These are phyloP conservation scores for Sussaba pulchella DNA, from an alignment of 2,888 invertebrate genomes.

Conservation along the genomic window DNA sequence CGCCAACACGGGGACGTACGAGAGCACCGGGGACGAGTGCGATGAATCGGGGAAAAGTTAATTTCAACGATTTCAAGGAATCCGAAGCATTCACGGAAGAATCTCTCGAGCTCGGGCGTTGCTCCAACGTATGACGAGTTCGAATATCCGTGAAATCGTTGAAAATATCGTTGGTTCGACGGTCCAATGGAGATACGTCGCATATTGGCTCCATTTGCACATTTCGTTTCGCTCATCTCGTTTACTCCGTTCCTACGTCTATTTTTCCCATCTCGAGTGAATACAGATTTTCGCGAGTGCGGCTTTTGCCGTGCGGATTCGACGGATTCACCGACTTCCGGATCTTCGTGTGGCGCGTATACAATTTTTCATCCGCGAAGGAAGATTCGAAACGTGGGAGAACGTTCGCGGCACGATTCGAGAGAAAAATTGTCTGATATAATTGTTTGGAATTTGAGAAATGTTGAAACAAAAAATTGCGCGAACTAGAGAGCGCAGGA, in stretches of 20 bases:
- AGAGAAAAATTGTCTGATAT: no score
- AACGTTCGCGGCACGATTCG: neutral
- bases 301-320: neutral
- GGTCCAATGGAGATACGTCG: constrained; percentile 74
- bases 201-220: constrained; percentile 84
- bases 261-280: constrained; percentile 53
- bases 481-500: no score
- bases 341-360: neutral
- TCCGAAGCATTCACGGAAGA: constrained; percentile 50
- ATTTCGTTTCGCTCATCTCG: constrained; percentile 80
- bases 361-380: constrained; percentile 4
- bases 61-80: constrained; percentile 76
- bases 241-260: constrained; percentile 60
- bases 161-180: constrained; percentile 65
- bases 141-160: constrained; percentile 58
- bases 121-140: constrained; percentile 37
- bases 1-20: constrained; percentile 19
- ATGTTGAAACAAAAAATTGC: no score
- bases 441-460: no score
- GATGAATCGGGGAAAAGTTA: constrained; percentile 74
- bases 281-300: constrained; percentile 18
- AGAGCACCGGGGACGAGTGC: constrained; percentile 47
- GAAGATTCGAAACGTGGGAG: constrained; percentile 11
- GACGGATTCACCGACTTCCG: neutral
- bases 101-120: constrained; percentile 37